Base-by-base conservation (phyloP, 2,797 vertebrate species). In the Sebastiscus albofasciatus region DNA sequence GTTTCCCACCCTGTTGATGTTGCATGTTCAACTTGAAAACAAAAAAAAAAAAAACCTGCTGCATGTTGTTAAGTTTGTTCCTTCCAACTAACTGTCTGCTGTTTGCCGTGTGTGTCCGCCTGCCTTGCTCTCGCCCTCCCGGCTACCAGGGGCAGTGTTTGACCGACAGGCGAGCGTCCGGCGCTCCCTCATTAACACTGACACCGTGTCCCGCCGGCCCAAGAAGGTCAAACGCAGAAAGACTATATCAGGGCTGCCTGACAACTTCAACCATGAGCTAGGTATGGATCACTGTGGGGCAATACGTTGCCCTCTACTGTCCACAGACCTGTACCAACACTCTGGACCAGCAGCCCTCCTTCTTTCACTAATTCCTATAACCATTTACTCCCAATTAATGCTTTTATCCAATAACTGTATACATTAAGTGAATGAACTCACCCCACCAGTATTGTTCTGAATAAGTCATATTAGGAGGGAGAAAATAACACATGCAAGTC, bases 211-310 rank as follows among this genome's bases (percentile, higher is more conserved):
- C 97, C 99, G 97, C 94, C 97, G 98, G 94, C 96, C 98, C 97
- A 99, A 98, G 97, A 99, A 99, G 97, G 97, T 99, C 97, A 99
- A 97, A 97, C 97, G 99, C 97, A 98, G 99, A 99, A 99, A 99
- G 97, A 99, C 99, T 96, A 99, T 99, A 96, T 97, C 99, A 97
- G 99, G 99, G 95, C 93, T 99, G 93, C 99, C 98, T 95, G 97
- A 99, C 97, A 97, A 95, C 98, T 89, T 99, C 96, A 97, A 98
- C 95, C 97, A 96, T 96, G 98, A 99, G 96, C 96, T 99, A 99
- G 98, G 99, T 99, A 99, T 97, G 98, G 97, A 93, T 89, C 79
- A 79, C 90, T 88, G 90, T 80, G 87, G 89, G 86, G 79, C 78
- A 67, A 60, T 7, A 13, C 24, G 69, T 72, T 55, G 88, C 84